Base-by-base conservation (phyloP, 2,113 vertebrate genomes). In the Menidia beryllina region DNA sequence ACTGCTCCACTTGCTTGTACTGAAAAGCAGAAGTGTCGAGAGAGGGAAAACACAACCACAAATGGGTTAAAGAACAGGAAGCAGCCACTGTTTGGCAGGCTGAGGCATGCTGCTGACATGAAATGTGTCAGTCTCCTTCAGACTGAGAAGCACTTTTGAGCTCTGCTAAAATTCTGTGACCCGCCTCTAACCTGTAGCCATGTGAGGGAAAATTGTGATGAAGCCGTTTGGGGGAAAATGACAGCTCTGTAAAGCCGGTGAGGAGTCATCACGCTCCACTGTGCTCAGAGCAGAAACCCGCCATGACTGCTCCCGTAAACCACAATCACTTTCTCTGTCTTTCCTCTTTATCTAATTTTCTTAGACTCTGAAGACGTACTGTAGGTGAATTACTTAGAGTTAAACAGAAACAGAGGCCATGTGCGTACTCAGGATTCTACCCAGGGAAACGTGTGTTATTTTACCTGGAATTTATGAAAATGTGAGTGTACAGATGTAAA, bases 1-100 rank as follows among this genome's bases (percentile, higher is more conserved):
- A 99, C 91, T 99, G 97, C 87, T 98, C 97, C 89, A 99, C 97
- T 90, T 99, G 97, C 88, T 98, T 98, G 92, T 98, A 98, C 97
- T 99, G 84, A 55, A 54, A 57, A 88, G 75, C 27, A 57, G 7
- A n/a, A 14, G 20, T 78, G 23, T 2, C 1, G 6, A 23, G 25
- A 14, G 13, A 72, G 39, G 51, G 4, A 15, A 69, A 61, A 54
- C 30, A 70, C 17, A 69, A 38, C n/a, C 36, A 60, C 15, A 12
- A 34, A 67, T 64, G n/a, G 39, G n/a, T 61, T 47, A 52, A 7
- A 63, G 55, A 12, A 72, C 10, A 48, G 25, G 25, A 54, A 11
- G 65, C 52, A 67, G 43, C 9, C 50, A 34, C 19, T 70, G 23
- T 23, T 51, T 49, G 25, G 47, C 41, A 57, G 51, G 65, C 47